Conservation (phyloP, 1,140 invertebrate genomes). For the Drosophila kepulauana region DNA sequence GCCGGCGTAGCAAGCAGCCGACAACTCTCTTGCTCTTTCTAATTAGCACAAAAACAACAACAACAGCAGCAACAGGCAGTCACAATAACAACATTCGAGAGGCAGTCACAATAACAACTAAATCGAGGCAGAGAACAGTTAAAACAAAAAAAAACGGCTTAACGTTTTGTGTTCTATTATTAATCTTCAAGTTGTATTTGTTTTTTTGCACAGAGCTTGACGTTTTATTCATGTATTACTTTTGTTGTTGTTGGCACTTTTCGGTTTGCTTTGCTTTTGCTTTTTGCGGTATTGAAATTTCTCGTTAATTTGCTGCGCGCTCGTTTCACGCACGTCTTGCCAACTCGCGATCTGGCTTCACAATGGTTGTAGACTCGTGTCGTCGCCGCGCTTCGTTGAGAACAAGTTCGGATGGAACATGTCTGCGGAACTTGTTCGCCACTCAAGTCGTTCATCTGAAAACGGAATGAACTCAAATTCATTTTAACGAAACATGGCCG, state of each 20-base stretch:
- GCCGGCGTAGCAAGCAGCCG: constrained; percentile 59
- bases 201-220: constrained; percentile 1
- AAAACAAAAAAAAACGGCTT: constrained; percentile 21
- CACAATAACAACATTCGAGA: background rate
- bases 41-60: constrained; percentile 52
- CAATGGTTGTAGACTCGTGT: constrained; percentile 29
- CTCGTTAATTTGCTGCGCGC: constrained; percentile 45
- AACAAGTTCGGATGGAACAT: constrained; percentile 9
- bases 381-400: background rate
- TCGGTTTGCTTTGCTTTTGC: constrained; percentile 25
- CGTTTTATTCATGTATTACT: constrained; percentile 33
- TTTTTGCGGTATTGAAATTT: constrained; percentile 45
- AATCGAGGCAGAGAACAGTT: constrained; percentile 27
- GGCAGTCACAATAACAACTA: constrained; percentile 1
- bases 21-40: constrained; percentile 35
- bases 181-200: constrained; percentile 23
- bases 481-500: background rate
- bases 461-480: background rate
- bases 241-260: constrained; percentile 50
- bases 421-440: background rate
- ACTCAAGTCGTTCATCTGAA: constrained; percentile 12
- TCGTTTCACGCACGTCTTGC: constrained; percentile 56
- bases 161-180: constrained; percentile 9
- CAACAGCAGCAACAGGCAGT: constrained; percentile 16
- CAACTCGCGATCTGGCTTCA: constrained; percentile 51